Conservation (phyloP, 2,113 vertebrate species). For the Callithrix jacchus region DNA sequence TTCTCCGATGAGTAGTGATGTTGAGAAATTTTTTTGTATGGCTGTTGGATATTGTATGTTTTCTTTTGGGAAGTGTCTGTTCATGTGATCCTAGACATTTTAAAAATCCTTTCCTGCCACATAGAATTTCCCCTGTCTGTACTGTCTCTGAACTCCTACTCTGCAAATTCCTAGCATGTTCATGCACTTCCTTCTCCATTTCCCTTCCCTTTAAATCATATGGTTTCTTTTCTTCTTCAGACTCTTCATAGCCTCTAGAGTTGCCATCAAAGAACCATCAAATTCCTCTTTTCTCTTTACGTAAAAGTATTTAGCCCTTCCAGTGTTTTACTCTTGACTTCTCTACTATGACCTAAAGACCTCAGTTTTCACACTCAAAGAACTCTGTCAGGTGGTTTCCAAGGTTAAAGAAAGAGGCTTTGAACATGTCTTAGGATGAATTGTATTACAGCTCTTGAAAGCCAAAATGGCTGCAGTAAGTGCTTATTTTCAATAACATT, state of each 20-base stretch:
- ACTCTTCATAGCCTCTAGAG: not conserved
- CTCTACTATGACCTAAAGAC: not conserved
- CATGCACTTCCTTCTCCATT: not conserved
- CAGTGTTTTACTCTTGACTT: not conserved
- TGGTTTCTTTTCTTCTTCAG: not conserved
- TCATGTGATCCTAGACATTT: not conserved
- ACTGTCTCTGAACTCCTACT: too few species aligned
- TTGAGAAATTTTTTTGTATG: too few species aligned
- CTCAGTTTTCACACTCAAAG: not conserved
- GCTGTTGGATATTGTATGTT: too few species aligned
- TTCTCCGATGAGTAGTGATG: too few species aligned
- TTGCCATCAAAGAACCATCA: not conserved
- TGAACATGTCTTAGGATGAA: not conserved
- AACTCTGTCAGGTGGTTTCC: not conserved
- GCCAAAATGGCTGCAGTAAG: not conserved
- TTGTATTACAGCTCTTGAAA: not conserved
- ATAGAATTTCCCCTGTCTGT: not conserved
- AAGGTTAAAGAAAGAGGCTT: not conserved
- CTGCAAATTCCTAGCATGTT: not conserved
- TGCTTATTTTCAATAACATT: not conserved
- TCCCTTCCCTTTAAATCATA: not conserved
- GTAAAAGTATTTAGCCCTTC: not conserved
- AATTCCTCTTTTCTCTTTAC: not conserved
- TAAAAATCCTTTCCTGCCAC: not conserved
- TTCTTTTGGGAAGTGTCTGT: too few species aligned